Evolutionary conservation across 2,113 vertebrate genomes (phyloP).

Genomic region (Verasper variegatus): DNA sequence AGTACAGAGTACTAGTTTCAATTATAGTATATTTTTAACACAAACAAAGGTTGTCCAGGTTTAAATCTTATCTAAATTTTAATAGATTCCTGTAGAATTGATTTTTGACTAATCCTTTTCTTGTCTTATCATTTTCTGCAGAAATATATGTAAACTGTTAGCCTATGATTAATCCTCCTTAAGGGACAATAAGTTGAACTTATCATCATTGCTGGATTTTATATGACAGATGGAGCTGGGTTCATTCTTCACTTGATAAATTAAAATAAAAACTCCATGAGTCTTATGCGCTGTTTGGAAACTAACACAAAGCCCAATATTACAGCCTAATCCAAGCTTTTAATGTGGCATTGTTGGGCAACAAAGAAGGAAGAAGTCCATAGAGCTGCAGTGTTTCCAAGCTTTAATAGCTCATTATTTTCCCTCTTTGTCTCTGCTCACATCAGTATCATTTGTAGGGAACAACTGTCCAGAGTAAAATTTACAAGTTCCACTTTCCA

Average conservation of each 20-base stretch:
- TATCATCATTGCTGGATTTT: slow-evolving; percentile 7
- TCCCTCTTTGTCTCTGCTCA: slow-evolving; percentile 37
- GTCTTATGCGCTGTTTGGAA: not conserved
- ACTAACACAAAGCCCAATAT: not conserved
- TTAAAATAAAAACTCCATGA: not conserved
- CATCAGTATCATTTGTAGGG: slow-evolving; percentile 16
- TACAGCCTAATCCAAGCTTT: not conserved
- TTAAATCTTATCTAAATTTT: no score
- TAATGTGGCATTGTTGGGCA: slow-evolving; percentile 2
- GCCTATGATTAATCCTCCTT: not conserved
- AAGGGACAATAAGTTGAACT: slow-evolving; percentile 1
- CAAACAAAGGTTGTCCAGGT: no score
- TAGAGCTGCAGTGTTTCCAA: not conserved
- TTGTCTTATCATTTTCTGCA: no score
- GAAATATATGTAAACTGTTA: no score
- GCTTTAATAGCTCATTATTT: slow-evolving; percentile 27
- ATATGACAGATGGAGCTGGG: slow-evolving; percentile 16
- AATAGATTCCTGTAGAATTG: no score
- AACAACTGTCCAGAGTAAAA: slow-evolving; percentile 35
- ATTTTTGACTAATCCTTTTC: no score
- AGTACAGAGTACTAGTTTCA: no score
- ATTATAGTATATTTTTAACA: no score
- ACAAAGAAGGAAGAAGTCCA: not conserved
- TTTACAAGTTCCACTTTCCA: slow-evolving; percentile 14
- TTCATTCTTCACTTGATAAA: not conserved